Base-by-base conservation (phyloP, 53 echinoderm and acorn worm species). In the Patiria pectinifera region DNA sequence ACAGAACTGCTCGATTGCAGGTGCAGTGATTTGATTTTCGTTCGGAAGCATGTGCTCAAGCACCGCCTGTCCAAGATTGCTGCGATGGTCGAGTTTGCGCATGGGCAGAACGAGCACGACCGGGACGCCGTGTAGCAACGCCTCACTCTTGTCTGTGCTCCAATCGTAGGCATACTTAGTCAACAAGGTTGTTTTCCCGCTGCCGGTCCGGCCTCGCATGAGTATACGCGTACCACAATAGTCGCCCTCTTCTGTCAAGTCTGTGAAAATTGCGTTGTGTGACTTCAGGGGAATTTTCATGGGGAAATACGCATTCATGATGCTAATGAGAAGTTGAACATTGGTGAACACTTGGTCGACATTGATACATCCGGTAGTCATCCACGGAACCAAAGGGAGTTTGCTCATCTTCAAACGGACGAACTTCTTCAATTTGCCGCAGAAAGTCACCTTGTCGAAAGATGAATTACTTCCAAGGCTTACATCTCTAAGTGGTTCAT, bases 381-480 rank as follows among this genome's bases (percentile, higher is more conserved):
- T 92, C 94, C 94, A 94, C 11, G 94, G 94, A 14, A 94, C 87
- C 69, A 94, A 80, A 10, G 94, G 94, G 6, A 94, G 91, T 78
- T 84, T 88, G 69, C 84, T 94, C 74, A 89, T 91, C 82, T 90
- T 90, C 4, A 4, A 87, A 58, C 48, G 74, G 62, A 89, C 88
- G 78, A 86, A 84, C 4, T n/a, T 63, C 69, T 62, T 92, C 45
- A 94, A 71, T 18, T 84, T 69, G 60, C 69, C 44, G 21, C 79
- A 78, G 45, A 94, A 45, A 59, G 19, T 15, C 8, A 62, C 43
- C 46, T 77, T 88, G 59, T 88, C 25, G 8, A 88, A 44, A 61
- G 75, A 48, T 74, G 35, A 59, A 83, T n/a, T 49, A 26, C 21
- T 21, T 21, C 53, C 8, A 53, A 53, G 53, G 53, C 46, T 44